Evolutionary conservation across 1,140 invertebrate species (phyloP).

Genomic region (Cotesia typhae): DNA sequence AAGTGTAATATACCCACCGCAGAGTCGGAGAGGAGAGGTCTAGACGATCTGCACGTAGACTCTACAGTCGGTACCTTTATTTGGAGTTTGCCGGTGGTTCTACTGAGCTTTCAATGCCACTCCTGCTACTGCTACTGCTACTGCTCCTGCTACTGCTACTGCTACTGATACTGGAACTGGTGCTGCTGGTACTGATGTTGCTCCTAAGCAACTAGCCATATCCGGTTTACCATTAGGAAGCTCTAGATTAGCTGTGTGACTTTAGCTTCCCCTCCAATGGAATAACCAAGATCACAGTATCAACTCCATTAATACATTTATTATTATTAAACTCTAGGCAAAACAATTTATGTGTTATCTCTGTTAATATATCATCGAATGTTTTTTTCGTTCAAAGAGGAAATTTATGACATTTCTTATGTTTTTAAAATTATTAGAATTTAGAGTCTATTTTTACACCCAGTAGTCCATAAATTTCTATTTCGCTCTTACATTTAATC

Average conservation of each 20-base stretch:
- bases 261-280: neutral
- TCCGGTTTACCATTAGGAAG: slow-evolving; percentile 38
- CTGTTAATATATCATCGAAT: neutral
- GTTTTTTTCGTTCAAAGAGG: too few relatives aligned
- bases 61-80: neutral
- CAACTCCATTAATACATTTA: neutral
- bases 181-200: neutral
- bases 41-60: slow-evolving; percentile 14
- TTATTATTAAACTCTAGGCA: slow-evolving; percentile 8
- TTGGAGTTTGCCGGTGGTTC: neutral
- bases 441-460: too few relatives aligned
- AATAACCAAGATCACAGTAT: slow-evolving; percentile 26
- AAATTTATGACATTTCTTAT: too few relatives aligned
- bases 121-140: neutral
- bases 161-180: neutral
- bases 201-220: slow-evolving; percentile 35
- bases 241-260: slow-evolving; percentile 30
- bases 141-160: neutral
- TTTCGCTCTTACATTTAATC: too few relatives aligned
- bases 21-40: slow-evolving; percentile 3
- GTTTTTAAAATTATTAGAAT: too few relatives aligned
- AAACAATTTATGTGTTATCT: neutral
- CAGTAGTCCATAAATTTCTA: too few relatives aligned
- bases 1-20: slow-evolving; percentile 38
- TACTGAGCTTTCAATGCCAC: too few relatives aligned